Evolutionary conservation across 92 coral and sea anemone genomes (phyloP), one percentile per base, ranked within the genome.

Genomic region (Nematostella vectensis): DNA sequence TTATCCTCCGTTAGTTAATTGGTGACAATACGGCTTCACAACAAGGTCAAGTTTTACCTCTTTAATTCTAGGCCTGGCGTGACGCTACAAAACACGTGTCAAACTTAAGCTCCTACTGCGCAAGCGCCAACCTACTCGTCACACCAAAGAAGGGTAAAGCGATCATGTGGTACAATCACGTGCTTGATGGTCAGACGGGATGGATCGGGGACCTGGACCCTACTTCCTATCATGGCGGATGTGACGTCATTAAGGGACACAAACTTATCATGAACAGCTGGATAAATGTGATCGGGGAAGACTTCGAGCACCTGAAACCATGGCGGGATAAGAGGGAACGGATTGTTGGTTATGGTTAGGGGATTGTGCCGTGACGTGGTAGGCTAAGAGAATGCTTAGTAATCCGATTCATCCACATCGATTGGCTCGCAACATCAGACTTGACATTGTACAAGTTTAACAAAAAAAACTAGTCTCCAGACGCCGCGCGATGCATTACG

Each of bases 101-200:
- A 37, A 89, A 89, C 57, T 57, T 89, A 15, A 89, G 88, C 71
- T 58, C 88, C 2, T 67, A 85, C 62, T 89, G 94, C 54, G 59
- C 65, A 20, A 86, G 78, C 57, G 81, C 96, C 9, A 89, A 85
- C 53, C 30, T 89, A 26, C 57, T 73, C 16, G 64, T 80, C 33
- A 55, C 75, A 29, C 96, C 96, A 40, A 76, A 72, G 65, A 71
- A 65, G 43, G 81, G 89, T 26, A 63, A 72, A 3, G 96, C 96
- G 47, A 59, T 85, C 58, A 85, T 89, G 86, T 89, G 96, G 96
- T 89, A 89, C 36, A 89, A 89, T 50, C 94, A 89, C 94, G 69
- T 75, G 47, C 38, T 57, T 6, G 63, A 88, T 67, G 24, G 60
- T 10, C 25, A 64, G 37, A 40, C 67, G 4, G 86, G 86, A 33